Evolutionary conservation across 2,113 vertebrate genomes (phyloP).

Genomic region (Romanogobio albipinnatus): DNA sequence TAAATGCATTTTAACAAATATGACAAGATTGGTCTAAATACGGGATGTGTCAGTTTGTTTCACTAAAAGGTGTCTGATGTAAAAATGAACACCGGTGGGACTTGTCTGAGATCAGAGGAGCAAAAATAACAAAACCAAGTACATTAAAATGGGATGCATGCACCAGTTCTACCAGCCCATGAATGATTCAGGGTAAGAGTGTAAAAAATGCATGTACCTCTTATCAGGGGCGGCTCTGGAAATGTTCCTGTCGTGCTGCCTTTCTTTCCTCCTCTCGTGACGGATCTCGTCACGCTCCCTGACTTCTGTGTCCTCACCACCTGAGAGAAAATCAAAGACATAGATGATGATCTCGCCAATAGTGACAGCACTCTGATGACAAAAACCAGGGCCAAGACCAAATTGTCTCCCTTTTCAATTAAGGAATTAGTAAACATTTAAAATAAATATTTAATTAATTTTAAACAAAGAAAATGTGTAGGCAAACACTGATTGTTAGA

Average conservation of each 20-base stretch:
- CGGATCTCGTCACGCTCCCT: constrained; percentile 95
- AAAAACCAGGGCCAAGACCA: not conserved
- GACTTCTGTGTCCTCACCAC: constrained; percentile 87
- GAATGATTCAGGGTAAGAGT: constrained; percentile 38
- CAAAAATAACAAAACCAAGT: not conserved
- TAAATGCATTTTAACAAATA: constrained; percentile 7
- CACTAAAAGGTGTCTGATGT: constrained; percentile 29
- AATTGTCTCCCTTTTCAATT: not conserved
- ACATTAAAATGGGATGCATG: constrained; percentile 7
- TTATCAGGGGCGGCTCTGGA: constrained; percentile 95
- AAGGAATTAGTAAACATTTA: not conserved
- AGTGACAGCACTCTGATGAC: not conserved
- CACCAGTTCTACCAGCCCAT: not conserved
- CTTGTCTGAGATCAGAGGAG: not conserved
- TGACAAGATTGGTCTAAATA: not conserved
- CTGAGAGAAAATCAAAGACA: constrained; percentile 54
- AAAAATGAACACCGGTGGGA: not conserved
- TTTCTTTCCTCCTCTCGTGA: constrained; percentile 90
- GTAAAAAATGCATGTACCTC: constrained; percentile 78
- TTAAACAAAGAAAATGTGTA: not conserved
- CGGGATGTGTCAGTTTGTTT: not conserved
- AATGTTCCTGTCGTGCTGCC: constrained; percentile 94
- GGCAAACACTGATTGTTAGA: not conserved
- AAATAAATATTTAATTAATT: not conserved
- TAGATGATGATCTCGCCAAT: not conserved